Percentiles rank a stretch among this genome's conserved stretches.
Conservation (phyloP, 2,888 invertebrate species). For the Yponomeuta evonymella region DNA sequence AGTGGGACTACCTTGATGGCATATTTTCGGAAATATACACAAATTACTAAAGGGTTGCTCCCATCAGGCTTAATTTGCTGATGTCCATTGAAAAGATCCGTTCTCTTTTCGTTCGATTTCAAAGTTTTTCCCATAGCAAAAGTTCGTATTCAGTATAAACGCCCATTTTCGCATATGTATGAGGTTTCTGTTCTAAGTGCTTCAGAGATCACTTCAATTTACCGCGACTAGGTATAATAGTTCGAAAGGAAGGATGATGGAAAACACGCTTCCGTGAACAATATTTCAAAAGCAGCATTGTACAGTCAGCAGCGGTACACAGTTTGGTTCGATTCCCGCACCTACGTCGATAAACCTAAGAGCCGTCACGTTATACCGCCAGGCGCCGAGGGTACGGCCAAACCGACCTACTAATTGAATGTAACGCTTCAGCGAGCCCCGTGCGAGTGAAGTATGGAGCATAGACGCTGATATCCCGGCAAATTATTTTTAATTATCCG, state of each 20-base stretch:
- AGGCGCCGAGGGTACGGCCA: neutral
- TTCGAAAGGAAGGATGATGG: neutral
- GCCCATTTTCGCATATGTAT: too few species aligned
- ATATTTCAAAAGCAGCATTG: neutral
- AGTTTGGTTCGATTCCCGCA: neutral
- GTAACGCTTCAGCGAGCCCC: neutral
- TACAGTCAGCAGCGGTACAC: neutral
- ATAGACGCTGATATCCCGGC: too few species aligned
- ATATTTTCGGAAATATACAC: too few species aligned
- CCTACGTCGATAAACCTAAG: neutral
- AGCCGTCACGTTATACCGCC: neutral
- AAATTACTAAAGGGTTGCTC: too few species aligned
- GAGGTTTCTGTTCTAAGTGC: too few species aligned
- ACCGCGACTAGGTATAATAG: neutral
- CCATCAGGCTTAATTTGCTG: too few species aligned
- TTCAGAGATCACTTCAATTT: too few species aligned
- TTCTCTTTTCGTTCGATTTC: too few species aligned
- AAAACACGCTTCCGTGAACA: slow-evolving; percentile 1
- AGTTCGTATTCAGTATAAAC: too few species aligned
- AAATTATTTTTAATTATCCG: neutral
- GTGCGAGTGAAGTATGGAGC: neutral
- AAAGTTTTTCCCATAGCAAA: too few species aligned
- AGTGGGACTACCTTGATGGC: too few species aligned
- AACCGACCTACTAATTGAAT: neutral
- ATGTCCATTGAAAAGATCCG: too few species aligned